phyloP scores from a whole-genome alignment of 2,797 vertebrate genomes.

The Chelon labrosus region DNA sequence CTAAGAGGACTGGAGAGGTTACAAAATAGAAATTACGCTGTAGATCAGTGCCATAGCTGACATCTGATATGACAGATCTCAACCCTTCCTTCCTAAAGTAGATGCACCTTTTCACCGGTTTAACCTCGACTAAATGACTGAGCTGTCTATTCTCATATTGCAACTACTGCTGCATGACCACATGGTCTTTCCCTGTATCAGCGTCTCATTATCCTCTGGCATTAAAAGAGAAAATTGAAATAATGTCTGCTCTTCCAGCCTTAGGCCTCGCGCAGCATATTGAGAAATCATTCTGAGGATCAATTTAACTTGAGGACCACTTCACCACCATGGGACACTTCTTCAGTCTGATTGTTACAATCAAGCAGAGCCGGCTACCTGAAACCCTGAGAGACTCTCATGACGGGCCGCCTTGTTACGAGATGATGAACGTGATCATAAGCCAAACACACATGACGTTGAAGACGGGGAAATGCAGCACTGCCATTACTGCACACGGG shows the following conservation, averaged over 20 bases:
- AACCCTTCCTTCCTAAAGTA: neutral
- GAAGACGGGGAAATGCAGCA: constrained; percentile 4
- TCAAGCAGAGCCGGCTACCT: constrained; percentile 36
- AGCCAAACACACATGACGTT: constrained; percentile 3
- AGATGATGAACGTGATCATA: constrained; percentile 20
- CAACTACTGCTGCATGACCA: neutral
- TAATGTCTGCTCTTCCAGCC: neutral
- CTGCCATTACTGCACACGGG: neutral
- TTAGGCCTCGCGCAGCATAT: constrained; percentile 9
- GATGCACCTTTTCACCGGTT: neutral
- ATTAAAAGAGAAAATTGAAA: constrained; percentile 5
- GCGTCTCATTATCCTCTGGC: neutral
- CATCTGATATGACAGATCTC: neutral
- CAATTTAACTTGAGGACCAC: constrained; percentile 40
- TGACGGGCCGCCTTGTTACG: constrained; percentile 3
- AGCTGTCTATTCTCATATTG: constrained; percentile 3
- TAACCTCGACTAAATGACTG: neutral
- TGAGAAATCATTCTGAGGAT: constrained; percentile 31
- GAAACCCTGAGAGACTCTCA: constrained; percentile 4
- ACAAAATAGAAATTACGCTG: neutral
- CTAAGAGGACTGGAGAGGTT: neutral
- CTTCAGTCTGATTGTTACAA: constrained; percentile 57
- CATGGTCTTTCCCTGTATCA: neutral
- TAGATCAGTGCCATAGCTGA: neutral
- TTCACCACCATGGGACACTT: constrained; percentile 25